A percentile compares a stretch with the other conserved stretches of the same genome.
These are phyloP conservation scores for Epinephelus fuscoguttatus DNA, from an alignment of 2,113 vertebrate species.

Conservation along the genomic window DNA sequence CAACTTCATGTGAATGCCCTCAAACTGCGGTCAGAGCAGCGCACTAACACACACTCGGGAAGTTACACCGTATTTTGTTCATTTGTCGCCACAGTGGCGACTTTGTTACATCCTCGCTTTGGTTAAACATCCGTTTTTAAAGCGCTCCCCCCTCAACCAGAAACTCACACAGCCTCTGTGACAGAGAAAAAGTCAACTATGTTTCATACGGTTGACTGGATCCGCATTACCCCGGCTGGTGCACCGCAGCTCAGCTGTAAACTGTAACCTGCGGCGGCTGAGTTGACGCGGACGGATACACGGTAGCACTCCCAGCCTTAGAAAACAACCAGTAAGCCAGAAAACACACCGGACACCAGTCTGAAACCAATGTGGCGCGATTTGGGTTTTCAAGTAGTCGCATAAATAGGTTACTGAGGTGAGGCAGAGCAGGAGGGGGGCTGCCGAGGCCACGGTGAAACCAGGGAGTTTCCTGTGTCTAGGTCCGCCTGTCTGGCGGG, in stretches of 20 bases:
- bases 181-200: constrained; percentile 49
- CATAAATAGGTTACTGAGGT: background rate
- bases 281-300: constrained; percentile 54
- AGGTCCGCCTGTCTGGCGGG: constrained; percentile 56
- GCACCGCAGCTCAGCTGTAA: constrained; percentile 60
- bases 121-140: background rate
- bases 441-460: constrained; percentile 69
- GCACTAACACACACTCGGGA: background rate
- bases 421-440: background rate
- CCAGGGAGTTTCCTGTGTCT: constrained; percentile 80
- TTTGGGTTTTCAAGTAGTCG: background rate
- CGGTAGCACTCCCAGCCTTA: background rate
- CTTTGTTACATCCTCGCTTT: background rate
- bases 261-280: constrained; percentile 60
- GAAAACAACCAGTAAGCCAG: background rate
- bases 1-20: constrained; percentile 70
- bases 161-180: constrained; percentile 16
- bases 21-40: constrained; percentile 50
- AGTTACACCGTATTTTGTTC: background rate
- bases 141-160: background rate
- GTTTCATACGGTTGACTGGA: constrained; percentile 54
- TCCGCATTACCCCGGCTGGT: constrained; percentile 56
- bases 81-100: background rate
- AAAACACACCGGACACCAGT: background rate
- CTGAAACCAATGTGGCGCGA: background rate